Evolutionary conservation across 92 coral and sea anemone species (phyloP), one percentile per base, ranked within the genome.

Genomic region (Zoanthus sociatus): DNA sequence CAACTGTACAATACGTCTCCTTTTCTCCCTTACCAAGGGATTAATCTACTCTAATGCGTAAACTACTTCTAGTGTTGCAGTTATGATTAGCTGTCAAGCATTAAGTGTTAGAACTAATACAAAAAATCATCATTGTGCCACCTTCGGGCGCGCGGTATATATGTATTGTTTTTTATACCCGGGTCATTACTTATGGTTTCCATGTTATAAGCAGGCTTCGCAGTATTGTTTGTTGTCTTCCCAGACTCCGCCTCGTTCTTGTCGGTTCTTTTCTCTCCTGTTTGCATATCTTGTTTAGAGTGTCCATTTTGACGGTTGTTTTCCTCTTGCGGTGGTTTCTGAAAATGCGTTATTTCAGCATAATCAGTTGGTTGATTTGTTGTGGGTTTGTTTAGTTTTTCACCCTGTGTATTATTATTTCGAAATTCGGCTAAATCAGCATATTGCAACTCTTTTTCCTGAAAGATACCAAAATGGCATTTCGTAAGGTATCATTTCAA

Each of bases 331-430:
- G 45, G 14, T 20, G 8, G 68, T 81, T 81, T 66, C 85, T 81
- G 85, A 66, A 81, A 81, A 58, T 78, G 71, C 31, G 31, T 58
- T 64, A 81, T 81, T 10, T 81, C 85, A 67, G 75, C 85, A 15
- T 81, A 81, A 81, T 18, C 55, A 42, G 75, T 81, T 20, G 63
- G 75, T n/a, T 64, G 46, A 53, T 14, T 42, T 26, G 73, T 42
- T 63, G 74, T 58, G 73, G 85, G 56, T 81, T 81, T 81, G n/a
- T n/a, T 42, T 61, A 46, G 3, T 11, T 79, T n/a, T n/a, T 79
- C 72, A 61, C 44, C 72, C 60, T 20, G 21, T 42, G 32, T 78
- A 31, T 46, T 45, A 1, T 56, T 33, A 32, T 67, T 79, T 16
- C 60, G 47, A 81, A 81, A 81, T 12, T 46, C 75, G 44, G 73